Conservation (phyloP, 1,140 invertebrate genomes). For the Homalodisca vitripennis region DNA sequence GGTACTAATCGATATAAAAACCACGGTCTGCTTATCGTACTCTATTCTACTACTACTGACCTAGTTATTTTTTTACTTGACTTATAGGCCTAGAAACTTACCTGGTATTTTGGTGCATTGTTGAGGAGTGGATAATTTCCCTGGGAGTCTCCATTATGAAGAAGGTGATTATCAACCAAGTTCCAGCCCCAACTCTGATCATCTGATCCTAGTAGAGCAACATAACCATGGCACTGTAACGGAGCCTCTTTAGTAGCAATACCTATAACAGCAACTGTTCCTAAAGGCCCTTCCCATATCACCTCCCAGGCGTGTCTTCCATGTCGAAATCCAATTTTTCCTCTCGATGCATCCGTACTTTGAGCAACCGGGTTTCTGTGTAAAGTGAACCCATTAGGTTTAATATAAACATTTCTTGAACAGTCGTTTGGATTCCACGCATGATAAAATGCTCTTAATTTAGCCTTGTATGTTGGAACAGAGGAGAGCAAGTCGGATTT, state of each 20-base stretch:
- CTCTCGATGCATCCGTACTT: constrained; percentile 94
- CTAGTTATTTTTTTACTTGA: no score
- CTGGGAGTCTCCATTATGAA: constrained; percentile 95
- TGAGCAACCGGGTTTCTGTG: constrained; percentile 97
- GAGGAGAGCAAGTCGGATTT: constrained; percentile 91
- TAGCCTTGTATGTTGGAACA: constrained; percentile 89
- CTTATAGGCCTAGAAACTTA: no score
- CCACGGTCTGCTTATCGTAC: no score
- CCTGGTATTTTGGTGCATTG: constrained; percentile 98
- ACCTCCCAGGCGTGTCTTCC: constrained; percentile 98
- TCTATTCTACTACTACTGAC: no score
- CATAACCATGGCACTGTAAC: constrained; percentile 89
- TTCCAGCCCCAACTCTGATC: constrained; percentile 99
- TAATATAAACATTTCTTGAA: constrained; percentile 95
- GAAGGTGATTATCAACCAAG: constrained; percentile 94
- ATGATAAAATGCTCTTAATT: constrained; percentile 91
- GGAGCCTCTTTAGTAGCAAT: constrained; percentile 94
- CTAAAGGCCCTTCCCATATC: constrained; percentile 97
- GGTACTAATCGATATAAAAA: no score
- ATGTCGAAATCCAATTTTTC: constrained; percentile 90
- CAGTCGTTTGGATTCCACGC: constrained; percentile 98
- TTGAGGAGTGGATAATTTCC: constrained; percentile 95
- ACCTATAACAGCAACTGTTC: constrained; percentile 93
- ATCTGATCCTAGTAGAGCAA: constrained; percentile 91
- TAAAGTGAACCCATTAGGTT: constrained; percentile 95